These are phyloP conservation scores for Notoglanidium macrostoma DNA, from an alignment of 2,797 vertebrate species.

Conservation along the genomic window DNA sequence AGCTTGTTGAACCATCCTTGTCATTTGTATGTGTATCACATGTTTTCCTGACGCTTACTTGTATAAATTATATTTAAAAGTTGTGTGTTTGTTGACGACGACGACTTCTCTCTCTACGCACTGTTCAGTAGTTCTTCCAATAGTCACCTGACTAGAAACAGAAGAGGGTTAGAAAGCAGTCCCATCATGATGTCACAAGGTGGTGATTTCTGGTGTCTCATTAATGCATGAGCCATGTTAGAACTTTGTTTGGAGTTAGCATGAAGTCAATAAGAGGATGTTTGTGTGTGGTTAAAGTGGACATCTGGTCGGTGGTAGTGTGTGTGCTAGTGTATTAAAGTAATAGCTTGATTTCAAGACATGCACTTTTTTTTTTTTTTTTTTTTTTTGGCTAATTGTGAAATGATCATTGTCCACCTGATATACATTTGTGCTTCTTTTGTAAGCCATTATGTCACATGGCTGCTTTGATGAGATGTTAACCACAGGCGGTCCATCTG, in stretches of 20 bases:
- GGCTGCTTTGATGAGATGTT: slow-evolving; percentile 56
- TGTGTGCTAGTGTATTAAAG: background rate
- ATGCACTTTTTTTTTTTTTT: background rate
- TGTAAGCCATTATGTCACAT: slow-evolving; percentile 58
- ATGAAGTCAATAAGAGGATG: slow-evolving; percentile 10
- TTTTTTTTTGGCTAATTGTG: slow-evolving; percentile 53
- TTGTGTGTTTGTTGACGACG: background rate
- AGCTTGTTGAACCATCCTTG: background rate
- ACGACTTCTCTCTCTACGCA: too few species aligned
- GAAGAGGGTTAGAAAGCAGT: background rate
- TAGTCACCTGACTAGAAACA: slow-evolving; percentile 8
- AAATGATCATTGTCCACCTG: slow-evolving; percentile 63
- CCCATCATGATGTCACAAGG: background rate
- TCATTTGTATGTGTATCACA: background rate
- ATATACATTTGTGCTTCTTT: slow-evolving; percentile 53
- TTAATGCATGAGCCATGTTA: background rate
- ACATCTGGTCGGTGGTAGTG: background rate
- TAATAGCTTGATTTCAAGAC: background rate
- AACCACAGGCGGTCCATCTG: slow-evolving; percentile 53
- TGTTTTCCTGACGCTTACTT: background rate
- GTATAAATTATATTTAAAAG: background rate
- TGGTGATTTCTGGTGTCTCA: slow-evolving; percentile 27
- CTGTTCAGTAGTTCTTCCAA: background rate
- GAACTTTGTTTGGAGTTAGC: background rate
- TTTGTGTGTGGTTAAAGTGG: too few species aligned